Base-by-base conservation (phyloP, 2,888 invertebrate species). In the Hyposoter didymator region DNA sequence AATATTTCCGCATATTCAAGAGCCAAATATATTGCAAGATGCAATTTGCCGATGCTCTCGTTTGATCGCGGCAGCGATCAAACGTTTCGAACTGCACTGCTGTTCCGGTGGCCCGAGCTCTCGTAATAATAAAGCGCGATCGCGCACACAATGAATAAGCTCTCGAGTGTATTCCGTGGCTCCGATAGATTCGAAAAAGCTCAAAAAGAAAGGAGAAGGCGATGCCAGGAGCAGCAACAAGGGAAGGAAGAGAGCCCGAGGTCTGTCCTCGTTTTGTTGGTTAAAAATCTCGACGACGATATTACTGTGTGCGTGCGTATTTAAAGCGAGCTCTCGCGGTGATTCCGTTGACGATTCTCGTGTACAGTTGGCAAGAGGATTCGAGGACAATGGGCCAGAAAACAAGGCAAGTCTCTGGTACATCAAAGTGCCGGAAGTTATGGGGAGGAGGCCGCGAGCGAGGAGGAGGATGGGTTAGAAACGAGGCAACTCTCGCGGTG, bases 341-440 rank as follows among this genome's bases (percentile, higher is more conserved):
- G 78, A 78, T 86, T 76, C 78, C 83, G 70, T 72, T 7, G 69
- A 45, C 43, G 43, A 28, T 75, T 80, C 59, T 79, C 64, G 80
- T 78, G 66, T 49, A 69, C 59, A 19, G 78, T 78, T 82, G 70
- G 73, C 66, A 47, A 73, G 83, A 81, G 81, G 69, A 80, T 78
- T 76, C 84, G 82, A 81, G 88, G 87, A 93, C 93, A 93, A 93
- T 93, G 91, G 92, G 90, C 91, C 88, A 91, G 91, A 91, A 93
- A 93, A 93, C 93, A 93, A 93, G 93, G 92, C 90, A 90, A 89
- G 91, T 87, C 89, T 90, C 88, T 81, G 81, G 90, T 87, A 93
- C 93, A 93, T 94, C 94, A 94, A 94, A 94, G 94, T 92, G 86
- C 91, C 93, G 93, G 93, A 93, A 93, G 93, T 93, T 93, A 93